A percentile compares a stretch with the other conserved stretches of the same genome.
Evolutionary conservation across 2,888 invertebrate genomes (phyloP).

Genomic region (Raillietiella orientalis): DNA sequence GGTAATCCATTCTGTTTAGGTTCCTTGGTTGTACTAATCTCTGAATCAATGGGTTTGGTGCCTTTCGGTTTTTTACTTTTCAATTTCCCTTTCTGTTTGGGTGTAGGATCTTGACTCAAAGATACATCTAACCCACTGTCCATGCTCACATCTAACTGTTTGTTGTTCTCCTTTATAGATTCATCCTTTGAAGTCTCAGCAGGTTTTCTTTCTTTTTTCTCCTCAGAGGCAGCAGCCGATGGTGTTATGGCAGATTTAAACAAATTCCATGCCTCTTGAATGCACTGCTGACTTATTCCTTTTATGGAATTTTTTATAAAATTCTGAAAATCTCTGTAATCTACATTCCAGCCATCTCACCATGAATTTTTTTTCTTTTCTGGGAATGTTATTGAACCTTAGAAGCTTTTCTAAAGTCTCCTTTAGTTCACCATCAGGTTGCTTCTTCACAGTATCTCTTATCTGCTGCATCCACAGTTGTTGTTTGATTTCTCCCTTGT

Average conservation of each 20-base stretch:
- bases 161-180: no score
- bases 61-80: no score
- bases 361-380: slow-evolving; percentile 46
- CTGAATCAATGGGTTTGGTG: no score
- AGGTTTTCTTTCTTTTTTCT: slow-evolving; percentile 17
- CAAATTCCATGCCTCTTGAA: slow-evolving; percentile 30
- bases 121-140: no score
- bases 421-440: slow-evolving; percentile 21
- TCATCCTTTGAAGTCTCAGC: slow-evolving; percentile 14
- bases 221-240: no score
- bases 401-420: slow-evolving; percentile 30
- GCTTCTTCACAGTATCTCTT: slow-evolving; percentile 22
- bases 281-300: slow-evolving; percentile 20
- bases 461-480: slow-evolving; percentile 44
- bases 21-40: no score
- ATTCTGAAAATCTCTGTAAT: slow-evolving; percentile 10
- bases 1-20: no score
- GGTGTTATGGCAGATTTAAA: slow-evolving; percentile 11
- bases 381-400: slow-evolving; percentile 42
- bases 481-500: slow-evolving; percentile 61
- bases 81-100: no score
- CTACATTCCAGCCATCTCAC: slow-evolving; percentile 8
- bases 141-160: no score
- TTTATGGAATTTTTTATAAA: slow-evolving; percentile 18
- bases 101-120: no score